These are phyloP conservation scores for Sardina pilchardus DNA, from an alignment of 2,113 vertebrate species.

Conservation along the genomic window DNA sequence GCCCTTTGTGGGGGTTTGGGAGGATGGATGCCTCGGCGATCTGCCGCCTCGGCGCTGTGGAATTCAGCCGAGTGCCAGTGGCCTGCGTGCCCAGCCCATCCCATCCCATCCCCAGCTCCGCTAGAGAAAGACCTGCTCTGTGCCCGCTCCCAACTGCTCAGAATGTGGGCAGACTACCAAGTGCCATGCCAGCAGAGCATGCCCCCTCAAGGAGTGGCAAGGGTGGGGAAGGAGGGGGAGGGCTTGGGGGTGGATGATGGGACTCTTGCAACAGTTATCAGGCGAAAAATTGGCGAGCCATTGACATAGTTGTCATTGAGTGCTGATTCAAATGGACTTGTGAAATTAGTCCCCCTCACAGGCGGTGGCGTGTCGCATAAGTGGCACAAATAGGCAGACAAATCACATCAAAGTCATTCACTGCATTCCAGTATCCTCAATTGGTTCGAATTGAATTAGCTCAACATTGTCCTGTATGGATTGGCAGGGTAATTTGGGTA, in stretches of 20 bases:
- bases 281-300: conserved; percentile 47
- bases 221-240: conserved; percentile 37
- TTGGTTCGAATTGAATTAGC: conserved; percentile 63
- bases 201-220: conserved; percentile 49
- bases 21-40: neutral
- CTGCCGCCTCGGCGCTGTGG: neutral
- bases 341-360: conserved; percentile 58
- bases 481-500: neutral
- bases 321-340: conserved; percentile 55
- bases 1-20: conserved; percentile 40
- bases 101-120: neutral
- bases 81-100: neutral
- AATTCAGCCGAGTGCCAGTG: neutral
- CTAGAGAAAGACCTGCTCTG: neutral
- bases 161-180: neutral
- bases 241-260: neutral
- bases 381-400: conserved; percentile 40
- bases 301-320: conserved; percentile 42
- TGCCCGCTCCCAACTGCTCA: conserved; percentile 39
- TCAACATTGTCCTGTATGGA: conserved; percentile 18
- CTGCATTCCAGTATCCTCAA: conserved; percentile 62
- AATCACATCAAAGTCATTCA: conserved; percentile 64
- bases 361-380: conserved; percentile 54
- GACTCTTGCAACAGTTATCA: conserved; percentile 40
- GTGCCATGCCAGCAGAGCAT: conserved; percentile 54